Evolutionary conservation across 2,797 vertebrate genomes (phyloP).

Genomic region (Onychomys leucogaster): DNA sequence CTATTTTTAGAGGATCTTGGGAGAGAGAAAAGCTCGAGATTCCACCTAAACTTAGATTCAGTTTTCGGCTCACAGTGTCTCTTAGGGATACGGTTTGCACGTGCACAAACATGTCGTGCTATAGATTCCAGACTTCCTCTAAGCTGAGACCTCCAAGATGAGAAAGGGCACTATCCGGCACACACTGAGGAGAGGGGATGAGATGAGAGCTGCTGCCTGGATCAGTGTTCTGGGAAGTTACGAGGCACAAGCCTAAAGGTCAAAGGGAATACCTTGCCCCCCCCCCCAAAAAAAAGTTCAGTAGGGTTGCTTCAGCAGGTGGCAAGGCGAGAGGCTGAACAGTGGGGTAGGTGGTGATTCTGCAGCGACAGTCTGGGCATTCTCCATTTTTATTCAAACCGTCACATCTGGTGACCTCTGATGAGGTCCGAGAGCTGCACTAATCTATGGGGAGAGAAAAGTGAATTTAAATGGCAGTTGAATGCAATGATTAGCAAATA

Average conservation of each 20-base stretch:
- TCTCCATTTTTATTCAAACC: not conserved
- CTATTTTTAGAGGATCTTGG: slow-evolving; percentile 70
- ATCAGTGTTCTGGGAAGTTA: not conserved
- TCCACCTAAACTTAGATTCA: slow-evolving; percentile 64
- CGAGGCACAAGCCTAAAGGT: not conserved
- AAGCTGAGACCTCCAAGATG: not conserved
- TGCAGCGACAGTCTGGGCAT: not conserved
- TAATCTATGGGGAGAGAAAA: not conserved
- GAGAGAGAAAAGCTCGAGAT: slow-evolving; percentile 37
- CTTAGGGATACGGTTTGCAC: not conserved
- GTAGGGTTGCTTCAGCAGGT: not conserved
- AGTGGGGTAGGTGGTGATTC: not conserved
- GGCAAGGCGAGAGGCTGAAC: not conserved
- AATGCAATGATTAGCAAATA: not conserved
- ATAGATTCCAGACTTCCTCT: not conserved
- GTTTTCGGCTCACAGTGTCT: slow-evolving; percentile 28
- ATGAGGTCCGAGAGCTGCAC: not conserved
- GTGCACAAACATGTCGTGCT: not conserved
- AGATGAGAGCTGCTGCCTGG: not conserved
- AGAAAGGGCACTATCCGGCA: not conserved
- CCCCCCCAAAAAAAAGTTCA: not conserved
- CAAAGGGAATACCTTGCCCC: not conserved
- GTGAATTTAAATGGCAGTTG: not conserved
- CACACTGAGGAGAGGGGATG: not conserved
- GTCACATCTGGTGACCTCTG: not conserved